Evolutionary conservation across 2,888 invertebrate genomes (phyloP), one percentile per base, ranked within the genome.

Genomic region (Silvanus unidentatus): DNA sequence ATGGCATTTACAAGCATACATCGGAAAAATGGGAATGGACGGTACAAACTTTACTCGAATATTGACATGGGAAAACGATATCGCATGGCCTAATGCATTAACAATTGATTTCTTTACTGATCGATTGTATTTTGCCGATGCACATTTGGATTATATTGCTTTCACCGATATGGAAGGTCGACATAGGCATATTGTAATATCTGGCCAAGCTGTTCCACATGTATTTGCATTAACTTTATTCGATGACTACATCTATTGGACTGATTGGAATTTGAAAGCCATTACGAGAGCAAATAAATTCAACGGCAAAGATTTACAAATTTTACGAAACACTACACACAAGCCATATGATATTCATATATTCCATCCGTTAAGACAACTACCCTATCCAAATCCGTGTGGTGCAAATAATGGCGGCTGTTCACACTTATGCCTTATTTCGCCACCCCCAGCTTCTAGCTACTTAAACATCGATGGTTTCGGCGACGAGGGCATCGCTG

Each of bases 61-160:
- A 53, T 75, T 97, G 11, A 90, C 87, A 14, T 91, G 92, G 84
- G 90, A 93, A 62, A 83, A 95, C 55, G 94, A 94, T 62, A 87
- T 98, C 40, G 96, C 96, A 1, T 99, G 99, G 99, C 98, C 98
- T 0, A 99, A 99, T 69, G 98, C 97, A 1, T 70, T 99, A 11
- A 92, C 98, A 0, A 86, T 99, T 46, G 98, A 99, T 65, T 97
- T 93, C 69, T 92, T 96, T 67, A 92, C 96, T 0, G 92, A 97
- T 59, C 80, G 89, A 59, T 81, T 99, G 36, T 98, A 92, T 74
- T 99, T 92, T 88, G 98, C 97, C 0, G 99, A 99, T 69, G 98
- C 98, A 55, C 97, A 97, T 73, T 78, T 98, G 55, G 96, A 99
- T 69, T 97, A 97, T 65, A 95, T 99, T 40, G 98, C 96, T 29